Evolutionary conservation across 2,113 vertebrate species (phyloP), one percentile per base, ranked within the genome.

Genomic region (Herpetotheres cachinnans): DNA sequence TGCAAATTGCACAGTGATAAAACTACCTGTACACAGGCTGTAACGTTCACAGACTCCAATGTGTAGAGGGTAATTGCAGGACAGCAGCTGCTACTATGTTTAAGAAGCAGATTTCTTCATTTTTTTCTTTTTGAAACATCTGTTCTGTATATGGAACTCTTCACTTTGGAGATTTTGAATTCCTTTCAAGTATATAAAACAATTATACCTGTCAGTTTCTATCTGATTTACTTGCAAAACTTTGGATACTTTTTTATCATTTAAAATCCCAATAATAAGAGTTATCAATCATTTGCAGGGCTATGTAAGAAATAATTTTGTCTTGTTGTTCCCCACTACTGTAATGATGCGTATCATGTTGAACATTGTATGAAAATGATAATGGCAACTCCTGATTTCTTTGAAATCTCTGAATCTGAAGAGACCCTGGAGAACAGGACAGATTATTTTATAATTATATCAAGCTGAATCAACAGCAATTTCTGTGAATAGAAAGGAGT

Each of bases 91-190:
- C 73, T 93, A 54, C 42, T 91, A 79, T 73, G 50, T 89, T 95
- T 95, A 89, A 86, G 79, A 95, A 96, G 11, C n/a, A 88, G 16
- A 65, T 93, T 95, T 95, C 66, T 94, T 77, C 17, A 2, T 59
- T 81, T 70, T 92, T 71, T 85, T 54, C 54, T 95, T 92, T 96
- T 86, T 74, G 95, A 92, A 83, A 95, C 65, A 95, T 96, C 87
- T 96, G 63, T 86, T 97, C 69, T 93, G 32, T 73, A 88, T 66
- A 63, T 50, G 82, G 85, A 95, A 36, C 36, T 50, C 84, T 83
- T 61, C 24, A n/a, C 49, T 87, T 81, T 25, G 32, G 36, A 94
- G 65, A 91, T 79, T 93, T 95, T 91, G 2, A 95, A 86, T 83
- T 95, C 67, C 72, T 78, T 94, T 91, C 78, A 83, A 78, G n/a